Conservation (phyloP, 2,888 invertebrate species). For the Malacosoma neustria region DNA sequence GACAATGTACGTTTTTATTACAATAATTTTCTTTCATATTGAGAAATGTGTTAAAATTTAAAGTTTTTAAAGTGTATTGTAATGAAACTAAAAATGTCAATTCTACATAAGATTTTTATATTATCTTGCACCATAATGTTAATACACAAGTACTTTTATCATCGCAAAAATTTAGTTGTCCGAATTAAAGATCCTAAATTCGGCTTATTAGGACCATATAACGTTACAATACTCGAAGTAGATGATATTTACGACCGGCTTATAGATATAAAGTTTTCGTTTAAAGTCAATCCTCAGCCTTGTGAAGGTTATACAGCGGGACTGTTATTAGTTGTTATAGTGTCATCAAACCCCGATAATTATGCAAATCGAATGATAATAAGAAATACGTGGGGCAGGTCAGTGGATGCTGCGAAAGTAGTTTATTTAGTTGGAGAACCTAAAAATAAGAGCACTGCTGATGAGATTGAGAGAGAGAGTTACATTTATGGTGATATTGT, state of each 20-base stretch:
- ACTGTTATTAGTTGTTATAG: conserved; percentile 76
- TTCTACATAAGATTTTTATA: conserved; percentile 27
- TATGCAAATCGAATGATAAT: conserved; percentile 78
- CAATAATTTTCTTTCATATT: no score
- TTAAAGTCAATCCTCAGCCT: conserved; percentile 73
- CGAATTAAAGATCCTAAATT: conserved; percentile 34
- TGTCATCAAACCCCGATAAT: conserved; percentile 82
- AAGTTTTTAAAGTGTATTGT: no score
- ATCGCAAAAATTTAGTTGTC: conserved; percentile 7
- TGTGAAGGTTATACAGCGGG: conserved; percentile 55
- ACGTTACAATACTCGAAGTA: conserved; percentile 16
- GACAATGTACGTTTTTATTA: no score
- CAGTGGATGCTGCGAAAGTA: conserved; percentile 67
- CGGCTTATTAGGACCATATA: conserved; percentile 31
- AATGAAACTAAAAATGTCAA: conserved; percentile 28
- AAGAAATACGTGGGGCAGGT: conserved; percentile 83
- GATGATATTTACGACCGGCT: conserved; percentile 42
- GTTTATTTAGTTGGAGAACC: conserved; percentile 79
- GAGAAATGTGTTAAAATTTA: no score
- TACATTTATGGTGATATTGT: conserved; percentile 78
- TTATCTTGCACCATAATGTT: conserved; percentile 21
- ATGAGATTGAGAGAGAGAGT: conserved; percentile 69
- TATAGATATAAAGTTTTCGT: conserved; percentile 77
- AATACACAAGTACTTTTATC: conserved; percentile 23
- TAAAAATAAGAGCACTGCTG: conserved; percentile 28